These are phyloP conservation scores for Eufriesea mexicana DNA, from an alignment of 1,140 invertebrate genomes.

Conservation along the genomic window DNA sequence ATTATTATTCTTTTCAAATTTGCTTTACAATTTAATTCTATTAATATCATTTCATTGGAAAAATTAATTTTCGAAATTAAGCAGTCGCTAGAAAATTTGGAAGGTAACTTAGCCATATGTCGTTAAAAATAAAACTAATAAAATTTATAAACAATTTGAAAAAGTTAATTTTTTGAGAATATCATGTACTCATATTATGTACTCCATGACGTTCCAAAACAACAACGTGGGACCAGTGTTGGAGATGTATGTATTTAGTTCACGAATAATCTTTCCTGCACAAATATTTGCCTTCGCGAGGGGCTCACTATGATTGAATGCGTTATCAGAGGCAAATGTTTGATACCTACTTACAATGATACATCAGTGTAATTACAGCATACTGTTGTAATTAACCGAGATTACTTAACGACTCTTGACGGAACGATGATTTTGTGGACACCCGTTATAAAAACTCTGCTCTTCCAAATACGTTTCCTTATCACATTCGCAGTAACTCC, in stretches of 20 bases:
- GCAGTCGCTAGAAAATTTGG: too few relatives aligned
- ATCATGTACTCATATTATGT: background rate
- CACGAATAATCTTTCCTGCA: conserved; percentile 41
- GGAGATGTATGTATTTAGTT: conserved; percentile 22
- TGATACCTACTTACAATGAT: conserved; percentile 40
- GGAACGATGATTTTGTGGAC: background rate
- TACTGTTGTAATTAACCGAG: conserved; percentile 36
- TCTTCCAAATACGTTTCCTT: too few relatives aligned
- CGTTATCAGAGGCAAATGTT: conserved; percentile 47
- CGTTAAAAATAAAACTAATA: too few relatives aligned
- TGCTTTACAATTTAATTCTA: too few relatives aligned
- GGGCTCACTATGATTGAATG: conserved; percentile 40
- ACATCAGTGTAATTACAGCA: conserved; percentile 46
- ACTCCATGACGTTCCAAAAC: background rate
- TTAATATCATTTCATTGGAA: too few relatives aligned
- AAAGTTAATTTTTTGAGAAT: too few relatives aligned
- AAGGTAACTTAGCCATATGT: too few relatives aligned
- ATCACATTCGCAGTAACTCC: too few relatives aligned
- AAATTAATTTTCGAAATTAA: too few relatives aligned
- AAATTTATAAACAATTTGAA: too few relatives aligned
- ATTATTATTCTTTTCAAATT: too few relatives aligned
- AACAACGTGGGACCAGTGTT: background rate
- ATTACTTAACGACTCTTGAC: background rate
- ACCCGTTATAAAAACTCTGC: background rate
- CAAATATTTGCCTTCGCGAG: conserved; percentile 49